Percentiles rank a stretch among this genome's conserved stretches.
Evolutionary conservation across 1,140 invertebrate genomes (phyloP).

Genomic region (Berghia stephanieae): DNA sequence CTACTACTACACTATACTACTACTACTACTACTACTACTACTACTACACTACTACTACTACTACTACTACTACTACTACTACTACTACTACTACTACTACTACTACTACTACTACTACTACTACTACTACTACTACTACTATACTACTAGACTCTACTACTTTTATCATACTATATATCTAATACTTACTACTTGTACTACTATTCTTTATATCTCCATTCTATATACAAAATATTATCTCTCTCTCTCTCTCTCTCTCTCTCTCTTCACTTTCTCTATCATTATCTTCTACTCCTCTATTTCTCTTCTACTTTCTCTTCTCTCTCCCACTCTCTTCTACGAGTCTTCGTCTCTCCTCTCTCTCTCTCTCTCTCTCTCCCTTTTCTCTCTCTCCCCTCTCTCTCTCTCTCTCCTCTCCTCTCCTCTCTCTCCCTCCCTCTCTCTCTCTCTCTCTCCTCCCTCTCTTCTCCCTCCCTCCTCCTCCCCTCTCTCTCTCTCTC

Average conservation of each 20-base stretch:
- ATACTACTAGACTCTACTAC: too few species aligned
- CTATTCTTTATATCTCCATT: neutral
- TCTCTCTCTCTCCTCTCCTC: neutral
- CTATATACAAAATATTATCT: neutral
- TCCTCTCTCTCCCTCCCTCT: neutral
- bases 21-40: too few species aligned
- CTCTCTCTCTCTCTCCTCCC: neutral
- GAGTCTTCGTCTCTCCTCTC: neutral
- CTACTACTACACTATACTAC: too few species aligned
- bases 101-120: neutral
- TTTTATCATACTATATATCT: neutral
- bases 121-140: too few species aligned
- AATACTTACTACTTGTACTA: neutral
- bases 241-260: neutral
- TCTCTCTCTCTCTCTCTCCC: neutral
- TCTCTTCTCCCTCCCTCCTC: neutral
- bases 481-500: neutral
- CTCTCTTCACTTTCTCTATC: neutral
- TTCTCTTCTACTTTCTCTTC: neutral
- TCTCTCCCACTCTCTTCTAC: neutral
- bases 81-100: too few species aligned
- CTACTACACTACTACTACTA: too few species aligned
- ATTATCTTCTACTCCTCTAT: neutral
- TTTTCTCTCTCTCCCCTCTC: neutral
- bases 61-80: too few species aligned